Conservation (phyloP, 2,888 invertebrate genomes). For the Drosophila macrospina region DNA sequence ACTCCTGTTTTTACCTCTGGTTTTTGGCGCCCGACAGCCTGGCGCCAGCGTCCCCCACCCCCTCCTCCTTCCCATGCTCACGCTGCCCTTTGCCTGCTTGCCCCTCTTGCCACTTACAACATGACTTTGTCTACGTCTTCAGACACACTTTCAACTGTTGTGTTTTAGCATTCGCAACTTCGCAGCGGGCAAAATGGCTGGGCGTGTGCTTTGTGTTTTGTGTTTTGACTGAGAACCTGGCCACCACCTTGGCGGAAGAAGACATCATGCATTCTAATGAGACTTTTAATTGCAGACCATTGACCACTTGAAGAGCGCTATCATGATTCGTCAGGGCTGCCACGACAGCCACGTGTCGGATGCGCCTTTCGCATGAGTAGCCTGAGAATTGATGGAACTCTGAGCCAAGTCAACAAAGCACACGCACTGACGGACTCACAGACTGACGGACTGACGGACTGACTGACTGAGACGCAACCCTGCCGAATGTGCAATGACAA, state of each 20-base stretch:
- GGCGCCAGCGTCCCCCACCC: slow-evolving; percentile 74
- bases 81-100: too few relatives aligned
- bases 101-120: too few relatives aligned
- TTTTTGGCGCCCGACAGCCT: slow-evolving; percentile 83
- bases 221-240: slow-evolving; percentile 11
- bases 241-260: slow-evolving; percentile 51
- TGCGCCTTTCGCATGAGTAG: slow-evolving; percentile 73
- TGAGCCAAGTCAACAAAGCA: slow-evolving; percentile 55
- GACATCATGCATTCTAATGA: slow-evolving; percentile 80
- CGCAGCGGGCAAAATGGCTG: slow-evolving; percentile 9
- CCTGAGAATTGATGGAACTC: slow-evolving; percentile 73
- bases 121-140: slow-evolving; percentile 38
- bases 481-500: slow-evolving; percentile 74
- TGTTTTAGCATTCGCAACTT: slow-evolving; percentile 50
- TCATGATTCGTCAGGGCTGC: slow-evolving; percentile 55
- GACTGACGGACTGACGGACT: not conserved
- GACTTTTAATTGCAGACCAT: slow-evolving; percentile 76
- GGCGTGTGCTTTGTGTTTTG: slow-evolving; percentile 18
- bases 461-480: slow-evolving; percentile 2
- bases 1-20: slow-evolving; percentile 85
- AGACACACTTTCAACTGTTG: slow-evolving; percentile 46
- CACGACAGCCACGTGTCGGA: slow-evolving; percentile 66
- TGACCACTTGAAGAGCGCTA: slow-evolving; percentile 70
- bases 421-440: slow-evolving; percentile 2
- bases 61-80: too few relatives aligned